Evolutionary conservation across 2,797 vertebrate species (phyloP).

Genomic region (Scarus forsteni): DNA sequence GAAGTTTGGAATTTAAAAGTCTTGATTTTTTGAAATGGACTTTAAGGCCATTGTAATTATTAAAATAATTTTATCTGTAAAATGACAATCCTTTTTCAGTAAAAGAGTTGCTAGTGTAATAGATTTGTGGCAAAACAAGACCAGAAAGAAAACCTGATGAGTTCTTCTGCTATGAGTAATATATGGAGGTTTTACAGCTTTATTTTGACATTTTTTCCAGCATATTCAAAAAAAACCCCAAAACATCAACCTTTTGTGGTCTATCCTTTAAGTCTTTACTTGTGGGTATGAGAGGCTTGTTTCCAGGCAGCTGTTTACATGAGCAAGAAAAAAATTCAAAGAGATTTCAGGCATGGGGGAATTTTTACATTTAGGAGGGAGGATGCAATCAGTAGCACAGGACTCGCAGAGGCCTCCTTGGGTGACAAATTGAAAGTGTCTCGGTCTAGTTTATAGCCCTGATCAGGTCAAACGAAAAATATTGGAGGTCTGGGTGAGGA

Average conservation of each 20-base stretch:
- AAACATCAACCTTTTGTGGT: background rate
- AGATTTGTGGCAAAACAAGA: too few relatives aligned
- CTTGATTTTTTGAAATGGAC: too few relatives aligned
- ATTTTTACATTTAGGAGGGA: constrained; percentile 78
- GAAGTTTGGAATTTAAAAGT: too few relatives aligned
- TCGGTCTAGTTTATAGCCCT: constrained; percentile 94
- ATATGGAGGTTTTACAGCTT: too few relatives aligned
- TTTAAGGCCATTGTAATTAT: too few relatives aligned
- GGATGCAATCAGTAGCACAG: constrained; percentile 80
- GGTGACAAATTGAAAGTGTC: constrained; percentile 96
- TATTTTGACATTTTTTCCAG: background rate
- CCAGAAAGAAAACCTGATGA: too few relatives aligned
- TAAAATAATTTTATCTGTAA: too few relatives aligned
- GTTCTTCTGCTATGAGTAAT: background rate
- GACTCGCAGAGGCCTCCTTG: constrained; percentile 77
- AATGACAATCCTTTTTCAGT: too few relatives aligned
- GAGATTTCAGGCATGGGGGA: constrained; percentile 74
- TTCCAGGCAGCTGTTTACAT: constrained; percentile 53
- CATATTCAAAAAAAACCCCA: background rate
- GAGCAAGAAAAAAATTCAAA: constrained; percentile 27
- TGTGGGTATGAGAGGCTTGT: constrained; percentile 18
- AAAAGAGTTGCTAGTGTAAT: too few relatives aligned
- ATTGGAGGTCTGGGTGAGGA: constrained; percentile 93
- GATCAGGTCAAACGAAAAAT: constrained; percentile 96
- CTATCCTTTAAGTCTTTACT: constrained; percentile 21